phyloP scores from a whole-genome alignment of 2,113 vertebrate species.

The Dipodomys stephensi region DNA sequence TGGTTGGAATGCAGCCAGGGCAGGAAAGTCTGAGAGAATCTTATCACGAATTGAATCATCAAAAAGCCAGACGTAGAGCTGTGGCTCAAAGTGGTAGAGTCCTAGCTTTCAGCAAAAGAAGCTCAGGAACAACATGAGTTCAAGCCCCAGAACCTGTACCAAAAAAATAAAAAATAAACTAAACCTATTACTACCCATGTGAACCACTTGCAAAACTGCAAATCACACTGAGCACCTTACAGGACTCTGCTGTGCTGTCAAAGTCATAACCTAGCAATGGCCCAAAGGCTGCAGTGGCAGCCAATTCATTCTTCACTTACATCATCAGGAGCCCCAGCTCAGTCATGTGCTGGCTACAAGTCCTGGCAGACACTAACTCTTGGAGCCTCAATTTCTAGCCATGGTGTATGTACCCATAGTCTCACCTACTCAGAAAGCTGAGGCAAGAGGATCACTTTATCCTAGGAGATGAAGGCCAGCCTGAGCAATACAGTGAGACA shows the following conservation, averaged over 20 bases:
- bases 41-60: no score
- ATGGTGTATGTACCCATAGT: no score
- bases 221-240: neutral
- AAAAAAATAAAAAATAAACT: no score
- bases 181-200: neutral
- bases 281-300: neutral
- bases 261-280: neutral
- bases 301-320: neutral
- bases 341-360: neutral
- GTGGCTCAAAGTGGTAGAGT: no score
- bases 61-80: no score
- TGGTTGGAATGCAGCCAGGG: no score
- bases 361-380: neutral
- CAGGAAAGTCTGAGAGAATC: no score
- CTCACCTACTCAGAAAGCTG: neutral
- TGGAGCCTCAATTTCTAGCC: neutral
- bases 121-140: no score
- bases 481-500: neutral
- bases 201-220: neutral
- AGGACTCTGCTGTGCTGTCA: neutral
- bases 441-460: neutral
- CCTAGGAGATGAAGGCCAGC: neutral
- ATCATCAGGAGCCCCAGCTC: neutral
- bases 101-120: no score
- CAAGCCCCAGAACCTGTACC: no score